Base-by-base conservation (phyloP, 2,113 vertebrate genomes). In the Perca fluviatilis region DNA sequence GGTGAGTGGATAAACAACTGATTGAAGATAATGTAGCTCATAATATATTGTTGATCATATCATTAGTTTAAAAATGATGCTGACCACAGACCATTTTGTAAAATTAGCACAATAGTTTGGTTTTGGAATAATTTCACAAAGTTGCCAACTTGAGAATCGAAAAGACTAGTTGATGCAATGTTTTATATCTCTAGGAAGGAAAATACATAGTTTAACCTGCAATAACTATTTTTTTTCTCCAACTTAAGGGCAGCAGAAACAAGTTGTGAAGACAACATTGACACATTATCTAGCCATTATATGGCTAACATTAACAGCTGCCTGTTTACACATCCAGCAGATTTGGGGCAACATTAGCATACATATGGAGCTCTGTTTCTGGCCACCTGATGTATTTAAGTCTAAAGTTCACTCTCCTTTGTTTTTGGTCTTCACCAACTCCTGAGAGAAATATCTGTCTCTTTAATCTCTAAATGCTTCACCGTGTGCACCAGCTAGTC, bases 11-110 rank as follows among this genome's bases (percentile, higher is more conserved):
- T 71, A 46, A 77, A 60, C 68, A 76, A 63, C 25, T 30, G 15
- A 62, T 6, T 77, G 56, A 74, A 30, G 49, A 54, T 63, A 54
- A 83, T 64, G 63, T 40, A 27, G 56, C 53, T 61, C 51, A 21
- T 74, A n/a, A 75, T 25, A 51, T 40, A 62, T 72, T 46, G 66
- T n/a, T 79, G 53, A 58, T 36, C 15, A 25, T 61, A 21, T 57
- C 58, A 61, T 77, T 64, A 69, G 18, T 15, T 66, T 63, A 6
- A 73, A 56, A 77, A 63, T 53, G 1, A 73, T 68, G 21, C 25
- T 57, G 27, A 75, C 21, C 1, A 2, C 1, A 61, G 36, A 47
- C 5, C 11, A 49, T 56, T 81, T 65, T 19, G 30, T 53, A 15
- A 49, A 46, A 61, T 77, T 30, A 21, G 21, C 23, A 43, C 2